These are phyloP conservation scores for Drosophila navojoa DNA, from an alignment of 1,140 invertebrate genomes.

Conservation along the genomic window DNA sequence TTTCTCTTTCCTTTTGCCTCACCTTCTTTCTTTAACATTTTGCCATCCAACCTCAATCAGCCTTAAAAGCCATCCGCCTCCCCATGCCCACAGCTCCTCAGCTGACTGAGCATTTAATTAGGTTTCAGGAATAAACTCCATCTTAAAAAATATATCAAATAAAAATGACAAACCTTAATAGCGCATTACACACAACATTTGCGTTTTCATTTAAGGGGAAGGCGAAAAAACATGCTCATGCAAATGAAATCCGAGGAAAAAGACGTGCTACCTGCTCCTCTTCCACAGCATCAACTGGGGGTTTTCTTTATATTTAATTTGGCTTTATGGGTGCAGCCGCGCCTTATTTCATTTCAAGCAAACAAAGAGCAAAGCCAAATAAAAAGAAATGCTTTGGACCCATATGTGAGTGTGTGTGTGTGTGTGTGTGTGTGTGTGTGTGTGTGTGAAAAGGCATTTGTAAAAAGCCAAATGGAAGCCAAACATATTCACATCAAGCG, in stretches of 20 bases:
- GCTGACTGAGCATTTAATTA: slow-evolving; percentile 66
- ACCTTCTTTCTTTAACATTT: slow-evolving; percentile 5
- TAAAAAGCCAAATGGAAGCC: slow-evolving; percentile 50
- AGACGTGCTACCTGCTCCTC: slow-evolving; percentile 23
- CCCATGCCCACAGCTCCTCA: slow-evolving; percentile 1
- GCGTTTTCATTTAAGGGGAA: slow-evolving; percentile 33
- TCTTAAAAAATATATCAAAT: slow-evolving; percentile 15
- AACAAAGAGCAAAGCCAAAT: slow-evolving; percentile 37
- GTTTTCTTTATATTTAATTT: slow-evolving; percentile 69
- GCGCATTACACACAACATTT: slow-evolving; percentile 69
- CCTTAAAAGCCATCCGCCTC: not conserved
- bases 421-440: not conserved
- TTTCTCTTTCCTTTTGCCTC: too few species aligned
- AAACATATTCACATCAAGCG: slow-evolving; percentile 62
- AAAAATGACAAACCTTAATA: slow-evolving; percentile 36
- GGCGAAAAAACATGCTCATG: slow-evolving; percentile 26
- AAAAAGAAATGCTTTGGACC: slow-evolving; percentile 47
- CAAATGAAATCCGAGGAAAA: slow-evolving; percentile 70
- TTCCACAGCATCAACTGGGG: not conserved
- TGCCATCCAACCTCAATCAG: slow-evolving; percentile 7
- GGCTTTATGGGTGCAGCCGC: slow-evolving; percentile 72
- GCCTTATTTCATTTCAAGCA: slow-evolving; percentile 67
- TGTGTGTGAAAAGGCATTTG: slow-evolving; percentile 62
- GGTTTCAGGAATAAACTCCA: slow-evolving; percentile 51
- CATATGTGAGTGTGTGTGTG: slow-evolving; percentile 50